A percentile compares a stretch with the other conserved stretches of the same genome.
Conservation (phyloP, 2,888 invertebrate species). For the Watsonalla cultraria region DNA sequence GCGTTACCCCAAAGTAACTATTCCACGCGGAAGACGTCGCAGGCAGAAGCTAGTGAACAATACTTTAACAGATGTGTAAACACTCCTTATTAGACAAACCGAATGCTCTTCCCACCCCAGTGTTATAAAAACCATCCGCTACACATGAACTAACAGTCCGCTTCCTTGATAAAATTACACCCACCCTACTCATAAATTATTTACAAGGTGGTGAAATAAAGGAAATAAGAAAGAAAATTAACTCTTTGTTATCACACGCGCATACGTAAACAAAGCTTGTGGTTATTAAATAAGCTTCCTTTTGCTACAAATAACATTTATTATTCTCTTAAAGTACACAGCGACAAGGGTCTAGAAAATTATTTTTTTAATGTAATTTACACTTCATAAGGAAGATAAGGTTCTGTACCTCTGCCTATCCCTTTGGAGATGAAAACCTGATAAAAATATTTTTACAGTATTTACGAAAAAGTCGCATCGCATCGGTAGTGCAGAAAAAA, state of each 20-base stretch:
- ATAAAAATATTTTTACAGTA: too few species aligned
- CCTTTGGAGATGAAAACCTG: too few species aligned
- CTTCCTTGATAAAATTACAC: slow-evolving; percentile 9
- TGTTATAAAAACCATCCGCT: too few species aligned
- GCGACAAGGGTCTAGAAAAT: slow-evolving; percentile 17
- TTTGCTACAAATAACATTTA: slow-evolving; percentile 38
- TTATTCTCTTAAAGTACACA: slow-evolving; percentile 29
- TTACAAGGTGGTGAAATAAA: slow-evolving; percentile 16
- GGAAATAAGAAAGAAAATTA: slow-evolving; percentile 35
- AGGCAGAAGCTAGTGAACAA: too few species aligned
- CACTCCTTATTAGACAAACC: too few species aligned
- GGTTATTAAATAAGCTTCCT: slow-evolving; percentile 43
- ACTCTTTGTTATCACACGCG: slow-evolving; percentile 40
- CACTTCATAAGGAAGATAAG: slow-evolving; percentile 3
- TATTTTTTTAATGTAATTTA: slow-evolving; percentile 19
- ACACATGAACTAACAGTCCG: slow-evolving; percentile 3
- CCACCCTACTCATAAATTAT: slow-evolving; percentile 15
- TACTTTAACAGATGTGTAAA: too few species aligned
- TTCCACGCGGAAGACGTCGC: too few species aligned
- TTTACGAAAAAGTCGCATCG: too few species aligned
- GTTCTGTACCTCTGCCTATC: too few species aligned
- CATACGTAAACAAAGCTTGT: slow-evolving; percentile 30
- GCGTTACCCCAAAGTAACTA: too few species aligned
- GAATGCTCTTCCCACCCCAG: too few species aligned
- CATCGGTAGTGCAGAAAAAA: too few species aligned